Conservation (phyloP, 2,113 vertebrate genomes). For the Etheostoma spectabile region DNA sequence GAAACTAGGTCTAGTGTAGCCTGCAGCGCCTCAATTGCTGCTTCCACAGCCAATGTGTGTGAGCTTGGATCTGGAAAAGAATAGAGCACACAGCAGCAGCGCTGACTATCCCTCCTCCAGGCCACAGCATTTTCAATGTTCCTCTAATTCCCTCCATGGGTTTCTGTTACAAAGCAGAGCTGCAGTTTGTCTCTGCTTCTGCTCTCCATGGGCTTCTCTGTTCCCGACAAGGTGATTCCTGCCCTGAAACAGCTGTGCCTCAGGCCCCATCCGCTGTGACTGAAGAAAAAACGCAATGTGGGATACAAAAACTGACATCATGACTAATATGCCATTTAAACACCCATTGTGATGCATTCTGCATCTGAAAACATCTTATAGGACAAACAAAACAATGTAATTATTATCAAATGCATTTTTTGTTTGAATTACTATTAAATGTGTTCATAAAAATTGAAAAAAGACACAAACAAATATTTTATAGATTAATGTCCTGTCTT, state of each 20-base stretch:
- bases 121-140: constrained; percentile 73
- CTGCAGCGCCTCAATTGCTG: constrained; percentile 76
- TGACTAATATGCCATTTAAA: constrained; percentile 51
- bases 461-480: not conserved
- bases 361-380: constrained; percentile 7
- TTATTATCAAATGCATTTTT: not conserved
- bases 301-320: constrained; percentile 44
- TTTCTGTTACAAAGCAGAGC: constrained; percentile 63
- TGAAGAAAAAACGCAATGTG: constrained; percentile 38
- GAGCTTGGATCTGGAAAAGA: constrained; percentile 73
- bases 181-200: constrained; percentile 42
- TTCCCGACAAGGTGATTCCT: constrained; percentile 70
- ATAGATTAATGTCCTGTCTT: not conserved
- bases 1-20: constrained; percentile 85
- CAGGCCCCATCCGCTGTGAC: constrained; percentile 38
- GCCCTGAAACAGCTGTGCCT: constrained; percentile 70
- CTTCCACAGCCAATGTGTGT: constrained; percentile 76
- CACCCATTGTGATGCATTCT: constrained; percentile 13
- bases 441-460: not conserved
- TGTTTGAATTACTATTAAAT: not conserved
- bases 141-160: constrained; percentile 73
- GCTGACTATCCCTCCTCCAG: constrained; percentile 71
- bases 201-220: constrained; percentile 58
- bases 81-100: constrained; percentile 61
- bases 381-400: not conserved